Evolutionary conservation across 2,888 invertebrate species (phyloP), one percentile per base, ranked within the genome.

Genomic region (Epinotia bilunana): DNA sequence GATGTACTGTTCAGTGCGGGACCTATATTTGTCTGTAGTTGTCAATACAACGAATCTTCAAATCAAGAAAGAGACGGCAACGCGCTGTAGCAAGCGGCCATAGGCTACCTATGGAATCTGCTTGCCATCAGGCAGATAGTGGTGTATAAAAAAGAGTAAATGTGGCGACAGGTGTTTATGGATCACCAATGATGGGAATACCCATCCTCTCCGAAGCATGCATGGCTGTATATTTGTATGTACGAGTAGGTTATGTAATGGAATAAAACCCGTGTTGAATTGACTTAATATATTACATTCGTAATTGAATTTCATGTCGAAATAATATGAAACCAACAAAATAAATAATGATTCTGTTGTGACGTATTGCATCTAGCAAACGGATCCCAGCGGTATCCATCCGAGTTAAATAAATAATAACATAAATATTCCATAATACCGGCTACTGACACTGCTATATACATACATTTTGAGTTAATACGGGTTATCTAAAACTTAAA

Each of bases 301-400:
- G 70, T 76, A 77, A 77, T 77, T 74, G 72, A 76, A 77, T 76
- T 77, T 77, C 61, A 75, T 72, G 75, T 75, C 75, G 65, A 62
- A 67, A 75, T 72, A 74, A 74, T 71, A 75, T 72, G 71, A 72
- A 71, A 75, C 61, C 71, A 75, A 75, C 74, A 72, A 75, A 75
- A 72, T 72, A 72, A 75, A 75, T 75, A 75, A 72, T 46, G 43
- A 72, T 75, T 67, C 67, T 75, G 75, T 67, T 72, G 75, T 72
- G 71, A 75, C 53, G 65, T 70, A 65, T 71, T 72, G 75, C 71
- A 72, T 75, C 71, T 55, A 61, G 53, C 65, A 53, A 39, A 65
- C 74, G 64, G 65, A 71, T 71, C 58, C 61, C n/a, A 33, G 12
- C 18, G 60, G 60, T 65, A 39, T 57, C 16, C 46, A 23, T 60